Evolutionary conservation across 92 coral and sea anemone genomes (phyloP).

Genomic region (Metridium senile): DNA sequence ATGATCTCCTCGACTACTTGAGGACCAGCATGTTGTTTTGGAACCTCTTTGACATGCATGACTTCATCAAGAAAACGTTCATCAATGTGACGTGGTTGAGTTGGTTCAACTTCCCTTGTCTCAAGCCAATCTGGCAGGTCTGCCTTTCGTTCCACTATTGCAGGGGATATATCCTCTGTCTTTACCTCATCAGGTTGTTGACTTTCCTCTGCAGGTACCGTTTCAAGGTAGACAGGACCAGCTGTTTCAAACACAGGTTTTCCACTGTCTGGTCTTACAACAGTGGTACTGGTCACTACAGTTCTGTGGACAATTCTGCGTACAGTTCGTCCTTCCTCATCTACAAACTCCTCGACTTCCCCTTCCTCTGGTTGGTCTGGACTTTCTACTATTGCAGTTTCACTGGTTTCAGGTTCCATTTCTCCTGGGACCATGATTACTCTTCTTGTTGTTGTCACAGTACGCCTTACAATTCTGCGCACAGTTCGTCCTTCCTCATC

Average conservation of each 20-base stretch:
- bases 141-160: conserved; percentile 13
- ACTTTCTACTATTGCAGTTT: conserved; percentile 41
- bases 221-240: conserved; percentile 31
- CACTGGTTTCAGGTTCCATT: conserved; percentile 31
- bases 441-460: conserved; percentile 29
- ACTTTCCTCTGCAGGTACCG: conserved; percentile 15
- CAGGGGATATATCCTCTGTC: conserved; percentile 28
- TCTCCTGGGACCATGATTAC: conserved; percentile 11
- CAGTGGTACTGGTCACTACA: conserved; percentile 51
- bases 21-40: conserved; percentile 11
- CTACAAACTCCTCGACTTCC: conserved; percentile 61
- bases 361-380: conserved; percentile 27
- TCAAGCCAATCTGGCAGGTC: conserved; percentile 34
- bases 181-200: conserved; percentile 18
- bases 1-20: conserved; percentile 25
- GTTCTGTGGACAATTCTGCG: conserved; percentile 43
- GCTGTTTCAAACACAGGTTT: conserved; percentile 13
- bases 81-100: conserved; percentile 19
- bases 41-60: conserved; percentile 1
- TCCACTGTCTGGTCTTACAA: conserved; percentile 11
- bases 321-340: conserved; percentile 65
- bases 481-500: conserved; percentile 66
- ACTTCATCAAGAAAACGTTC: conserved; percentile 18
- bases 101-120: conserved; percentile 28
- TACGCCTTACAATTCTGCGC: conserved; percentile 37